Percentiles rank a stretch among this genome's conserved stretches.
phyloP scores from a whole-genome alignment of 1,140 invertebrate species.

The Hylaeus anthracinus region DNA sequence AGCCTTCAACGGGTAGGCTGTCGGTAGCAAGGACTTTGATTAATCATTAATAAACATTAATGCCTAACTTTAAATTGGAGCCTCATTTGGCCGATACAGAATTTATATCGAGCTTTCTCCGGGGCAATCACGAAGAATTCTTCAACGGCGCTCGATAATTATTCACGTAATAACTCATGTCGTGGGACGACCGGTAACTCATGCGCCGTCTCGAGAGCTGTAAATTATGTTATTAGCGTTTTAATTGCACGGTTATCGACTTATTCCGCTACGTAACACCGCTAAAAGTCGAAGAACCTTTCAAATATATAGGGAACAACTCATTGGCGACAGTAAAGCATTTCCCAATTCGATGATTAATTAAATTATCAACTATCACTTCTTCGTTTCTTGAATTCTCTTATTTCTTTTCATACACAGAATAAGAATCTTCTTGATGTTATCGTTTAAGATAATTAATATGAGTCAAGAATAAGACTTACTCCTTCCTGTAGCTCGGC shows the following conservation, averaged over 20 bases:
- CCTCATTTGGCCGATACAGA: conserved; percentile 15
- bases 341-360: no score
- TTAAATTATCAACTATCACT: no score
- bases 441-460: no score
- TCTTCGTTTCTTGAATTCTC: no score
- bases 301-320: not conserved
- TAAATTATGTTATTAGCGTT: conserved; percentile 68
- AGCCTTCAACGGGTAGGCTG: not conserved
- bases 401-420: no score
- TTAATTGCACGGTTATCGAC: conserved; percentile 63
- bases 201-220: conserved; percentile 46
- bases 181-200: conserved; percentile 57
- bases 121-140: conserved; percentile 36
- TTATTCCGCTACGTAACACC: conserved; percentile 31
- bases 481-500: no score
- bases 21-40: conserved; percentile 23
- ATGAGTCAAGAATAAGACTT: no score
- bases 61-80: conserved; percentile 42
- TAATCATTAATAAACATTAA: conserved; percentile 52
- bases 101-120: conserved; percentile 45
- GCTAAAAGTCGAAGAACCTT: conserved; percentile 35
- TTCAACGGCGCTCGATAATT: conserved; percentile 56
- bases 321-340: not conserved
- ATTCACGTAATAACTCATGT: conserved; percentile 61
- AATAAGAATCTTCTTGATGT: no score